Evolutionary conservation across 2,888 invertebrate species (phyloP), one percentile per base, ranked within the genome.

Genomic region (Thereva nobilitata): DNA sequence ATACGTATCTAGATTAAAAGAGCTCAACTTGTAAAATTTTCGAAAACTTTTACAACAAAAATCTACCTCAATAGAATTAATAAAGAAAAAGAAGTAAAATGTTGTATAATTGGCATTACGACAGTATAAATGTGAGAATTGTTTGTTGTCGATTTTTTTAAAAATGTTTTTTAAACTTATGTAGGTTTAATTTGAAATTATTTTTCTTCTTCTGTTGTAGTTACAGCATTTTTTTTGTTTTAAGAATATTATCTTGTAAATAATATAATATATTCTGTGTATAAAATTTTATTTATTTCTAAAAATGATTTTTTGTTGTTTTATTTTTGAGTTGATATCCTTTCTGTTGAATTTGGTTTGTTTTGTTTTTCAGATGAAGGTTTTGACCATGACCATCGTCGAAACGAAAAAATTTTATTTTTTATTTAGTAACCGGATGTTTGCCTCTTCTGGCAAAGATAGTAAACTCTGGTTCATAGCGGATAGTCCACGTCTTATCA

Each of bases 1-100:
- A 6, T 10, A 34, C 7, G 6, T 61, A 59, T 47, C 59, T 61
- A 40, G 49, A 23, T 40, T 23, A n/a, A 41, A 40, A 40, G 61
- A 50, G 61, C 61, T 61, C 61, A 61, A 61, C 47, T 61, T 61
- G 61, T 61, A 61, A 44, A 50, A 61, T 61, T 61, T 61, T 61
- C 41, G 50, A 61, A 38, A 61, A 49, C 41, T 40, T 61, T 61
- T 61, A 61, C 61, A 61, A 61, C 61, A 61, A 61, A 40, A 61
- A 50, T 49, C 61, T 61, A 61, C 61, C 61, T 61, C 61, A 61
- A 50, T 40, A 50, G 50, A 10, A 41, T 50, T 50, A 61, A 41
- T 40, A 49, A 50, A 50, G 50, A n/a, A 23, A 23, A 23, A 23
- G 23, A 23, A 23, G 23, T 23, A 23, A 23, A 2, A 23, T 23